A percentile compares a stretch with the other conserved stretches of the same genome.
phyloP scores from a whole-genome alignment of 2,888 invertebrate species.

The Pseudanteris insignis region DNA sequence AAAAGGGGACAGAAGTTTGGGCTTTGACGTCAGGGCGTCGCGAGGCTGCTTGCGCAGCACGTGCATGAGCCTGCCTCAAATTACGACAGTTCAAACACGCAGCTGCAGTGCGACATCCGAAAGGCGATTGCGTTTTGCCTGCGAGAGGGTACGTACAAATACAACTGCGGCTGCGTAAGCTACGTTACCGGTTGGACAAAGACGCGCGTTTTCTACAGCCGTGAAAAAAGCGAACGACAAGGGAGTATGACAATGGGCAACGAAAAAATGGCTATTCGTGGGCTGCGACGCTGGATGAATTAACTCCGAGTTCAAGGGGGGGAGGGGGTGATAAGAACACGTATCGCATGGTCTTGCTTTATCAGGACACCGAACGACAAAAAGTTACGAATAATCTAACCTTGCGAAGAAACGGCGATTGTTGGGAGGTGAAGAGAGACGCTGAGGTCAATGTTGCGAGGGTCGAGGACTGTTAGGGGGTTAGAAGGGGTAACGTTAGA shows the following conservation, averaged over 20 bases:
- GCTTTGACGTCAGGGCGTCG: constrained; percentile 64
- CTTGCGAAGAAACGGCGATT: constrained; percentile 30
- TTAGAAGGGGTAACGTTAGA: constrained; percentile 11
- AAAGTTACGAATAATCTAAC: constrained; percentile 34
- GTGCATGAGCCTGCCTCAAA: constrained; percentile 66
- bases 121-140: constrained; percentile 62
- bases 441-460: constrained; percentile 32
- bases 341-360: constrained; percentile 30
- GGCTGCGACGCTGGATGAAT: no score
- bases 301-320: no score
- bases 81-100: constrained; percentile 64
- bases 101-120: constrained; percentile 50
- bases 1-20: constrained; percentile 54
- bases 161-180: no score
- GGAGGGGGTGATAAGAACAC: constrained; percentile 23
- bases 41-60: constrained; percentile 64
- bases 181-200: no score
- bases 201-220: constrained; percentile 50
- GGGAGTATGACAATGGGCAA: background rate
- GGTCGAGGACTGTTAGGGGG: constrained; percentile 18
- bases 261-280: no score
- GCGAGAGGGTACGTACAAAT: no score
- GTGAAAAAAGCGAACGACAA: constrained; percentile 2
- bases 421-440: constrained; percentile 33
- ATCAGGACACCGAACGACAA: constrained; percentile 32